These are phyloP conservation scores for Cistogaster globosa DNA, from an alignment of 2,888 invertebrate genomes.

Conservation along the genomic window DNA sequence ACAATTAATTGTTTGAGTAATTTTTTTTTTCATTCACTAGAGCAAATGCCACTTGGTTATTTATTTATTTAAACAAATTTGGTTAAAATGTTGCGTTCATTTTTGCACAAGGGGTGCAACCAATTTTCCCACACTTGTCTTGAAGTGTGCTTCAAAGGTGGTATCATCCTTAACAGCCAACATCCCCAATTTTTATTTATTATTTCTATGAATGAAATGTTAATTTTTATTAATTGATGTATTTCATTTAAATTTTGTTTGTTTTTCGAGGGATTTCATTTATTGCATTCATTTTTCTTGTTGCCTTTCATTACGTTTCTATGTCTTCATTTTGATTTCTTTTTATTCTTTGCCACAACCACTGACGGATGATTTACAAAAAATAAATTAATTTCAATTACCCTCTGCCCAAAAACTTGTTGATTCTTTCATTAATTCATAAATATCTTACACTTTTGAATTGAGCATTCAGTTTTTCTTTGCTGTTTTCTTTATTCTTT, in stretches of 20 bases:
- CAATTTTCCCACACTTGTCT: background rate
- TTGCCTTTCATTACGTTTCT: constrained; percentile 22
- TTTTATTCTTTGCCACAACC: constrained; percentile 45
- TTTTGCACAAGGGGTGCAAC: constrained; percentile 61
- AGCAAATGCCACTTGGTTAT: constrained; percentile 3
- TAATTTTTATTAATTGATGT: constrained; percentile 67
- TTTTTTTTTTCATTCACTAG: background rate
- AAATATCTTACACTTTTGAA: constrained; percentile 72
- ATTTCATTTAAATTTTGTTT: constrained; percentile 56
- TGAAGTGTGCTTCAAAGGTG: constrained; percentile 4
- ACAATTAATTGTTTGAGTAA: background rate
- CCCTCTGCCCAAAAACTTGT: constrained; percentile 73
- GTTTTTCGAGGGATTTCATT: background rate
- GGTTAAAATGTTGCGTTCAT: background rate
- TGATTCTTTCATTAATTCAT: constrained; percentile 79
- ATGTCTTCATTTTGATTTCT: background rate
- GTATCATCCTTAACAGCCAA: constrained; percentile 20
- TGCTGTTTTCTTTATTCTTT: background rate
- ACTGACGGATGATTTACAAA: constrained; percentile 66
- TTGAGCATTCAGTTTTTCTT: constrained; percentile 20
- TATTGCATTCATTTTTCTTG: constrained; percentile 7
- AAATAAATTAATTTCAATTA: constrained; percentile 51
- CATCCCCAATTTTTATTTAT: constrained; percentile 33
- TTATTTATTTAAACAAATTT: background rate
- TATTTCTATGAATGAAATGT: constrained; percentile 64